Evolutionary conservation across 2,113 vertebrate genomes (phyloP).

Genomic region (Isichthys henryi): DNA sequence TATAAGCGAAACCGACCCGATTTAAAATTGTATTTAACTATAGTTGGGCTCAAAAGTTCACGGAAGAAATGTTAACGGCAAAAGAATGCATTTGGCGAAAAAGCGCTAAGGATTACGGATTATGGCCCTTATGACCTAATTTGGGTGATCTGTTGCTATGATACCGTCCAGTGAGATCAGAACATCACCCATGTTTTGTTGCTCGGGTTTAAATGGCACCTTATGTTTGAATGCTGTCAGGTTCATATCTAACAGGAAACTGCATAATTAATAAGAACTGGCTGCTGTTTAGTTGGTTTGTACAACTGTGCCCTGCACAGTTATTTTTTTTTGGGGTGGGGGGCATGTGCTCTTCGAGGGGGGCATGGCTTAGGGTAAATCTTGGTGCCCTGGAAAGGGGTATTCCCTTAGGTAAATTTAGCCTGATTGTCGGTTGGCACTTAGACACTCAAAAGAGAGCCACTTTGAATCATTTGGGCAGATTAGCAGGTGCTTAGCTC

Average conservation of each 20-base stretch:
- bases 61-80: background rate
- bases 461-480: background rate
- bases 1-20: background rate
- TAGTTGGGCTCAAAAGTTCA: background rate
- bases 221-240: background rate
- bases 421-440: background rate
- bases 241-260: background rate
- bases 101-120: slow-evolving; percentile 2
- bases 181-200: background rate
- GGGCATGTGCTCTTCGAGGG: background rate
- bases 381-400: no score
- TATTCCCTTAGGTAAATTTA: background rate
- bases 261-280: background rate
- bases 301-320: background rate
- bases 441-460: background rate
- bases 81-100: background rate
- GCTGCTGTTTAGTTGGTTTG: background rate
- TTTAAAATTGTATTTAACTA: background rate
- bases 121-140: slow-evolving; percentile 11
- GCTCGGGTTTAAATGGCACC: background rate
- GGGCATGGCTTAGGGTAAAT: background rate
- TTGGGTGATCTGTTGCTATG: slow-evolving; percentile 13
- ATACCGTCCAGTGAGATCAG: slow-evolving; percentile 6
- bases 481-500: background rate
- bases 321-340: background rate